A percentile compares a stretch with the other conserved stretches of the same genome.
Conservation (phyloP, 2,113 vertebrate species). For the Microcebus griseorufus region DNA sequence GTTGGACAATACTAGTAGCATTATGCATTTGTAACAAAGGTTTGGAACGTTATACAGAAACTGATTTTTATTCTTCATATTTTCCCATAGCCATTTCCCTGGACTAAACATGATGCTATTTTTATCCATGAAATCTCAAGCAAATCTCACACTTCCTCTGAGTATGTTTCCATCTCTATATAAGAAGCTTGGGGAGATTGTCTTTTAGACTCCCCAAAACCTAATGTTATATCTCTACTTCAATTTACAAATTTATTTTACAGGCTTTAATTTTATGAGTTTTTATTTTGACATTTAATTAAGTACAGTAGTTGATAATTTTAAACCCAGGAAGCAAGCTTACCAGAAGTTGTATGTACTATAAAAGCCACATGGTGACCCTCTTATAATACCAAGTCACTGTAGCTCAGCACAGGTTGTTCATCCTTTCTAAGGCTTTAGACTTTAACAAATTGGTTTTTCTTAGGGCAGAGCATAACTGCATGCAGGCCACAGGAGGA, state of each 20-base stretch:
- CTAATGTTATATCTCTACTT: not conserved
- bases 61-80: slow-evolving; percentile 26
- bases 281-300: slow-evolving; percentile 30
- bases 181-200: not conserved
- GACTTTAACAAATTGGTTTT: not conserved
- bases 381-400: not conserved
- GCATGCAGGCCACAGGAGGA: not conserved
- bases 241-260: not conserved
- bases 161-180: not conserved
- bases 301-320: slow-evolving; percentile 11
- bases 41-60: not conserved
- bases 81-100: not conserved
- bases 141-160: not conserved
- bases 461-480: not conserved
- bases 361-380: not conserved
- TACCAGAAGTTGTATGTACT: not conserved
- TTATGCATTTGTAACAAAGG: not conserved
- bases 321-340: slow-evolving; percentile 44
- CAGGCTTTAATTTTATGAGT: not conserved
- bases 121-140: not conserved
- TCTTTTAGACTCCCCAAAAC: not conserved
- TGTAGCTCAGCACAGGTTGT: not conserved
- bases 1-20: not conserved
- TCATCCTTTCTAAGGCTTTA: not conserved
- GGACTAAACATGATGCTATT: not conserved